Conservation (phyloP, 2,888 invertebrate species). For the Nomada flava region DNA sequence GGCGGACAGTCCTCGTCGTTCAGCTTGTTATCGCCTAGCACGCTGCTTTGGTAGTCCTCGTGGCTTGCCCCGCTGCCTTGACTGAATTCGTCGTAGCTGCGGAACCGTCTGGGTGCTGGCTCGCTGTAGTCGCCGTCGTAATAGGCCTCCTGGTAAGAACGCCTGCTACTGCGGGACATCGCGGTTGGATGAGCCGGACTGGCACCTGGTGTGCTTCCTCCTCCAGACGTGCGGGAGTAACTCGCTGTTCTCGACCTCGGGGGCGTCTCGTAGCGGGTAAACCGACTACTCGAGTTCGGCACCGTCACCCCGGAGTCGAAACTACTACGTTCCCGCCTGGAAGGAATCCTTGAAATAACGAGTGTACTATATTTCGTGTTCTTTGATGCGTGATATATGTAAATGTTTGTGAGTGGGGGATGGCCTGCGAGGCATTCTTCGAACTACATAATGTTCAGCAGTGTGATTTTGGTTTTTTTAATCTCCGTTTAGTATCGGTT, state of each 20-base stretch:
- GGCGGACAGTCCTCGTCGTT: slow-evolving; percentile 85
- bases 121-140: slow-evolving; percentile 82
- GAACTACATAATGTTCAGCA: no score
- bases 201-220: slow-evolving; percentile 83
- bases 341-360: slow-evolving; percentile 65
- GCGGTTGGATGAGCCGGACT: slow-evolving; percentile 85
- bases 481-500: no score
- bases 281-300: slow-evolving; percentile 83
- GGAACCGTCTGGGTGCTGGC: slow-evolving; percentile 85
- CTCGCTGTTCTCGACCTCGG: slow-evolving; percentile 86
- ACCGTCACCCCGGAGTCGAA: slow-evolving; percentile 83
- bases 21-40: slow-evolving; percentile 77
- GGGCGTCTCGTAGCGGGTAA: slow-evolving; percentile 87
- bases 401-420: not conserved
- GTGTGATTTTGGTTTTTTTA: no score
- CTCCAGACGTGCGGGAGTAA: slow-evolving; percentile 85
- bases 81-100: slow-evolving; percentile 90
- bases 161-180: slow-evolving; percentile 84
- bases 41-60: slow-evolving; percentile 86
- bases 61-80: slow-evolving; percentile 89
- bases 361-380: slow-evolving; percentile 51
- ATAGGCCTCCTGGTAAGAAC: slow-evolving; percentile 82
- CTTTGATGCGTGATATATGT: not conserved
- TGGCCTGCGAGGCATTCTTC: not conserved
- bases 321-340: slow-evolving; percentile 79